Evolutionary conservation across 2,797 vertebrate species (phyloP).

Genomic region (Enoplosus armatus): DNA sequence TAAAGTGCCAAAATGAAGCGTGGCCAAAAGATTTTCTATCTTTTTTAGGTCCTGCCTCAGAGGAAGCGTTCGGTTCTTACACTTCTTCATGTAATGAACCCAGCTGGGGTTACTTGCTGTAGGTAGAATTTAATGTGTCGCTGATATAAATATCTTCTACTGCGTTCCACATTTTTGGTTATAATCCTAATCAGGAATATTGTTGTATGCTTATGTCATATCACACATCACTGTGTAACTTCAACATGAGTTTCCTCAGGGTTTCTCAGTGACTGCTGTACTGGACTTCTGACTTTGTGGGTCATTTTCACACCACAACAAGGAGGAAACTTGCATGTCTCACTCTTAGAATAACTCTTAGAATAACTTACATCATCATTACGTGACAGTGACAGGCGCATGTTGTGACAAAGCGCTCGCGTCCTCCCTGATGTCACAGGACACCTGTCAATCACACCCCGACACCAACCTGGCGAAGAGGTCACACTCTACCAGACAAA

Average conservation of each 20-base stretch:
- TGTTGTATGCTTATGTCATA: neutral
- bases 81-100: neutral
- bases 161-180: neutral
- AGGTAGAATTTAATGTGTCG: neutral
- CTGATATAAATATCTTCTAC: neutral
- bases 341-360: constrained; percentile 44
- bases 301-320: constrained; percentile 20
- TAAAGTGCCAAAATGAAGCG: neutral
- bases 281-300: neutral
- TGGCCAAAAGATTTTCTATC: neutral
- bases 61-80: neutral
- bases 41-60: neutral
- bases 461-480: constrained; percentile 27
- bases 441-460: constrained; percentile 75
- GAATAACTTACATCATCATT: constrained; percentile 65
- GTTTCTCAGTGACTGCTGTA: neutral
- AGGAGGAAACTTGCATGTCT: constrained; percentile 15
- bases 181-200: neutral
- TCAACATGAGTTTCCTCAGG: neutral
- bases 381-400: constrained; percentile 55
- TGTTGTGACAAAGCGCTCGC: constrained; percentile 65
- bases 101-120: neutral
- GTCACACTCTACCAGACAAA: constrained; percentile 34
- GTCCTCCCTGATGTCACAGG: constrained; percentile 60
- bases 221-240: neutral